Conservation (phyloP, 2,888 invertebrate species). For the Frankliniella intonsa region DNA sequence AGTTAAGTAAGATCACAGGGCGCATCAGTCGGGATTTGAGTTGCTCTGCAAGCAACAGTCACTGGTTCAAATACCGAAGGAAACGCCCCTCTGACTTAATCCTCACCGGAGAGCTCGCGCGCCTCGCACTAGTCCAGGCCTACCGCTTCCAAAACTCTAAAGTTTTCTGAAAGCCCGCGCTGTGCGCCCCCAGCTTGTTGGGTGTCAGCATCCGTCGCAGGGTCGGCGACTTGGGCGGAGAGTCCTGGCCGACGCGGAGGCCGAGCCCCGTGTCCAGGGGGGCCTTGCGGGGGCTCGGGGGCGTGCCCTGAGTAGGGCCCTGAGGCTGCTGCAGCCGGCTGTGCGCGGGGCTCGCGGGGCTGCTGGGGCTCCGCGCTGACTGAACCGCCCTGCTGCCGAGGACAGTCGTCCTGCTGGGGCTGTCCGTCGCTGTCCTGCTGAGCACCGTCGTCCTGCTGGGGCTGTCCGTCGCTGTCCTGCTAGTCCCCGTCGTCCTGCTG, state of each 20-base stretch:
- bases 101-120: too few species aligned
- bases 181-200: constrained; percentile 23
- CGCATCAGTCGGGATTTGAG: background rate
- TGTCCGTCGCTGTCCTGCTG: background rate
- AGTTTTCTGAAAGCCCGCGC: background rate
- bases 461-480: background rate
- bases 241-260: background rate
- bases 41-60: background rate
- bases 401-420: background rate
- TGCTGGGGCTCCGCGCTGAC: background rate
- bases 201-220: constrained; percentile 10
- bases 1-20: too few species aligned
- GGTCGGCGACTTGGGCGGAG: constrained; percentile 2
- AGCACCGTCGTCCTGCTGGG: background rate
- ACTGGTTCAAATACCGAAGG: background rate
- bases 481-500: background rate
- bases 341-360: background rate
- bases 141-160: constrained; percentile 9
- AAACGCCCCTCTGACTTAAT: background rate
- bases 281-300: background rate
- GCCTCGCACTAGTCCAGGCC: background rate
- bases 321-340: background rate
- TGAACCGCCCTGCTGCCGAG: background rate
- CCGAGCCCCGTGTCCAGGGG: constrained; percentile 6
- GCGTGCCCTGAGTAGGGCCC: background rate